Evolutionary conservation across 2,113 vertebrate species (phyloP), one percentile per base, ranked within the genome.

Genomic region (Cheirogaleus medius): DNA sequence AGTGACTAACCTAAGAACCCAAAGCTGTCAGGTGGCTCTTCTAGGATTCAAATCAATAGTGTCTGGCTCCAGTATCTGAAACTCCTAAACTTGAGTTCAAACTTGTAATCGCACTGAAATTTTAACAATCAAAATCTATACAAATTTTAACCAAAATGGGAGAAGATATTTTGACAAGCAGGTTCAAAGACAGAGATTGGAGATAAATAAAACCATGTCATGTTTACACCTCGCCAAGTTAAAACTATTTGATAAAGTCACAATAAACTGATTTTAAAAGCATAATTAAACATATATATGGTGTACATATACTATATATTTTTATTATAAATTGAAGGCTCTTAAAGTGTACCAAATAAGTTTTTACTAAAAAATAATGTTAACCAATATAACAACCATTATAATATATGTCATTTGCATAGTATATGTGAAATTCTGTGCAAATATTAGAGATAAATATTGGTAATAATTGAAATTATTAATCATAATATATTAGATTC

Each of bases 291-390:
- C 23, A 63, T 29, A 52, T 20, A 42, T 6, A 42, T 3, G 52
- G 49, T 83, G 8, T n/a, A 20, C 47, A 63, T 52, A 9, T n/a
- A n/a, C n/a, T 12, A 29, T 63, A 63, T 29, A 29, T 63, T 29
- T 63, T 29, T 29, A 63, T 29, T 63, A 29, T 10, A 63, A 86
- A 89, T 18, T 44, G 29, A 80, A 91, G 47, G 3, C 15, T 87
- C 6, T 14, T 27, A 88, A 95, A 78, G 12, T 15, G 0, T 11
- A 77, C 34, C 32, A 13, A 58, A 78, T 66, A 86, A 21, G 64
- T 92, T 73, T 91, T 92, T 87, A 27, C 90, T 68, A 80, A 81
- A 94, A 96, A 95, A 86, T 80, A 91, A 86, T 80, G 5, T 77
- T 78, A 84, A 37, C 3, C 71, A 52, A 34, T 69, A 8, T 29